phyloP scores from a whole-genome alignment of 2,888 invertebrate genomes.

The Cantharis lateralis region DNA sequence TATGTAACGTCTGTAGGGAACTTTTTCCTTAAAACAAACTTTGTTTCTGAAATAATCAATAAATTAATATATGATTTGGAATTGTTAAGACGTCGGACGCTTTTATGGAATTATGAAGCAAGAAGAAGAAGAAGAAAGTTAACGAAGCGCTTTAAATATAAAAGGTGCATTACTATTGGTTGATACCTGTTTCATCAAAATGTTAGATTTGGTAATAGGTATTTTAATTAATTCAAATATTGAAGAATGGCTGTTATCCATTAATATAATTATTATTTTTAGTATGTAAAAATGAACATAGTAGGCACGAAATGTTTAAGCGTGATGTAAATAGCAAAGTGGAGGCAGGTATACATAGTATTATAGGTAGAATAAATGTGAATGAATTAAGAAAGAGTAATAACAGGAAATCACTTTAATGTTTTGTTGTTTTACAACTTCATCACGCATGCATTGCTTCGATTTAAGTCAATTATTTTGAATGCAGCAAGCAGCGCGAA shows the following conservation, averaged over 20 bases:
- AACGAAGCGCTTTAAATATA: not conserved
- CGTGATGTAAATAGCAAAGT: not conserved
- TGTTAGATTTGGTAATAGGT: not conserved
- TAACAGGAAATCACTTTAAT: constrained; percentile 7
- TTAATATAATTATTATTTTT: not conserved
- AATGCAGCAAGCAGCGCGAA: not conserved
- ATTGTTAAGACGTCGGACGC: too few relatives aligned
- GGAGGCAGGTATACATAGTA: not conserved
- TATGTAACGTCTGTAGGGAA: too few relatives aligned
- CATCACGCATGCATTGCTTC: not conserved
- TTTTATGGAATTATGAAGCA: not conserved
- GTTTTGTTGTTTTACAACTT: constrained; percentile 1
- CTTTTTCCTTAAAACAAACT: too few relatives aligned
- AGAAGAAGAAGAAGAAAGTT: too few relatives aligned
- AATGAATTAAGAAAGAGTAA: constrained; percentile 1
- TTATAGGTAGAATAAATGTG: not conserved
- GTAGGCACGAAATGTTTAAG: not conserved
- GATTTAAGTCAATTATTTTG: constrained; percentile 6
- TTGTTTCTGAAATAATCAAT: too few relatives aligned
- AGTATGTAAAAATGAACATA: not conserved
- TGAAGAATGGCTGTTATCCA: not conserved
- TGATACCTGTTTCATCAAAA: not conserved
- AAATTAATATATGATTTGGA: not conserved
- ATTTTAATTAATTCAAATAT: not conserved
- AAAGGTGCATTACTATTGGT: not conserved